Evolutionary conservation across 2,888 invertebrate species (phyloP).

Genomic region (Nudaria mundana): DNA sequence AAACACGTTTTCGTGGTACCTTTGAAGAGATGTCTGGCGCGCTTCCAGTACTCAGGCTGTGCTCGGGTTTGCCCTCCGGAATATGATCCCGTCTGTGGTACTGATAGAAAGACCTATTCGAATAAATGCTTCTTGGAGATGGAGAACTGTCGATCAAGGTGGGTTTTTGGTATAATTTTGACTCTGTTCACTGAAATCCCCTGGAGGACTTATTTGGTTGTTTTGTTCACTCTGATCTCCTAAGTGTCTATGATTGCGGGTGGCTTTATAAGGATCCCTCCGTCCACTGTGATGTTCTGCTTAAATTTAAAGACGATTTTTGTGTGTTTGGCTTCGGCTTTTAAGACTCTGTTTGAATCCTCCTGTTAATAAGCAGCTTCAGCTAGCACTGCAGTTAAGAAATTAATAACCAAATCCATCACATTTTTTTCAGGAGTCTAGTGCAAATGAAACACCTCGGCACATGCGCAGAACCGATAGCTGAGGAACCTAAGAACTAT

Average conservation of each 20-base stretch:
- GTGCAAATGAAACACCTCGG: conserved; percentile 91
- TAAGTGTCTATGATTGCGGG: no score
- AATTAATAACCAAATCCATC: no score
- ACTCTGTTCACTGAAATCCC: background rate
- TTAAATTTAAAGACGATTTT: no score
- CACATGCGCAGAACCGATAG: conserved; percentile 91
- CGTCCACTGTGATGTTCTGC: no score
- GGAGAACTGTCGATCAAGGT: conserved; percentile 93
- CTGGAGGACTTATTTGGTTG: background rate
- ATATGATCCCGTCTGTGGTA: conserved; percentile 96
- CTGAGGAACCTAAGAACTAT: conserved; percentile 93
- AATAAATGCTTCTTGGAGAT: conserved; percentile 95
- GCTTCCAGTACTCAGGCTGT: conserved; percentile 93
- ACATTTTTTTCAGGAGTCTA: conserved; percentile 78
- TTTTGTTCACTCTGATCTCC: no score
- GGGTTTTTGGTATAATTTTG: conserved; percentile 14
- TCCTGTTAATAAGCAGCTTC: no score
- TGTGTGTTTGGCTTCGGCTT: no score
- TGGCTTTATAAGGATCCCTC: no score
- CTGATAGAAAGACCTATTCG: conserved; percentile 94
- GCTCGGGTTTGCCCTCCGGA: conserved; percentile 92
- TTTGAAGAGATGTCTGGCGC: conserved; percentile 90
- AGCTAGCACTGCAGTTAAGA: no score
- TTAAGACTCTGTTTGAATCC: no score
- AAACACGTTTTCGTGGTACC: conserved; percentile 96